Percentiles rank a stretch among this genome's conserved stretches.
Evolutionary conservation across 2,113 vertebrate genomes (phyloP).

Genomic region (Melanocharis versteri): DNA sequence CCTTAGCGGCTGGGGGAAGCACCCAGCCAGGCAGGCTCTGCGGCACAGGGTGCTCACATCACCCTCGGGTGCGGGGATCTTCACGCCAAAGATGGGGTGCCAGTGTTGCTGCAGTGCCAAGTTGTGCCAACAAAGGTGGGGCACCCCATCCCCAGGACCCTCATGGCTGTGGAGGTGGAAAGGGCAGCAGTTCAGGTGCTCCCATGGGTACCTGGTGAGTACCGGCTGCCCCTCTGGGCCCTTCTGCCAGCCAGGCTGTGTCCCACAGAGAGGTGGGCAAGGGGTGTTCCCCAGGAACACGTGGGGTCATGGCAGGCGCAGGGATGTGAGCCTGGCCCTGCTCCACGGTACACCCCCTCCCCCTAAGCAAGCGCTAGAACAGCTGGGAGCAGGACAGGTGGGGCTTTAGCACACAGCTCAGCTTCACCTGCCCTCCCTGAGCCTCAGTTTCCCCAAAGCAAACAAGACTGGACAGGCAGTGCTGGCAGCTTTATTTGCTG

Average conservation of each 20-base stretch:
- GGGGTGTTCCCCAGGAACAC: neutral
- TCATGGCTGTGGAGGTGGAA: neutral
- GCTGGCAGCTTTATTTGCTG: neutral
- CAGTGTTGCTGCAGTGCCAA: neutral
- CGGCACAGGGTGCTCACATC: neutral
- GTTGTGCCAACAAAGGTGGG: neutral
- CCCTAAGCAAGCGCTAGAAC: neutral
- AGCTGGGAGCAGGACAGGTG: neutral
- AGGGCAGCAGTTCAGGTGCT: neutral
- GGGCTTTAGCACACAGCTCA: neutral
- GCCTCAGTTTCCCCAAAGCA: neutral
- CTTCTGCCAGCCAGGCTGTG: neutral
- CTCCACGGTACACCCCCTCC: no score
- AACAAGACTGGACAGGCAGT: neutral
- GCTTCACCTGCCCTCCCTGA: neutral
- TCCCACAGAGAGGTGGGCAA: neutral
- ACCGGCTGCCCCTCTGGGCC: fast-evolving
- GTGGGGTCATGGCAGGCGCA: neutral
- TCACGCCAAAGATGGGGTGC: neutral
- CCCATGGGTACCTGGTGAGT: neutral
- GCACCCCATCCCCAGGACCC: neutral
- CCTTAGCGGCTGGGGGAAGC: neutral
- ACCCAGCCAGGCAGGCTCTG: neutral
- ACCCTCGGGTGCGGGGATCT: fast-evolving
- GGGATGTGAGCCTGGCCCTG: neutral